phyloP scores from a whole-genome alignment of 1,140 invertebrate species.

The Ceratoteleas bidentatus region DNA sequence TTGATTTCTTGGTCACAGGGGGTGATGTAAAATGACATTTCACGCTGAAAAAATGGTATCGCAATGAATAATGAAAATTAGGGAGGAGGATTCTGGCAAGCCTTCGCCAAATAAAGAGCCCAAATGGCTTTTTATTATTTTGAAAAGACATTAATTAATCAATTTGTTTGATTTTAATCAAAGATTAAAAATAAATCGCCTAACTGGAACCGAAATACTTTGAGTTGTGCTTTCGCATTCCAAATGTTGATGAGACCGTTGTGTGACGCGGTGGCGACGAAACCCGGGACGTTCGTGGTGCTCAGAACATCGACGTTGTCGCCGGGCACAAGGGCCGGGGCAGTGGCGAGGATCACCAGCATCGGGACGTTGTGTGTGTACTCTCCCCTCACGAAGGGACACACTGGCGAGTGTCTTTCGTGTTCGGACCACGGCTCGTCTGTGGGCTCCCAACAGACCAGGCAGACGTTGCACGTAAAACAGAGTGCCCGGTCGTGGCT shows the following conservation, averaged over 20 bases:
- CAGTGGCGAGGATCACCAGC: conserved; percentile 92
- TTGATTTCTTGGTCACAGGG: conserved; percentile 74
- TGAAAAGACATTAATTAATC: too few species aligned
- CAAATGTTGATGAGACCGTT: conserved; percentile 85
- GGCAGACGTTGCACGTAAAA: conserved; percentile 95
- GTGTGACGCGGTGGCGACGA: conserved; percentile 83
- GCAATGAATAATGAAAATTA: not conserved
- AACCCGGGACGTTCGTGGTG: conserved; percentile 84
- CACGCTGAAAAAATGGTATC: conserved; percentile 68
- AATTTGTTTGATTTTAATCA: too few species aligned
- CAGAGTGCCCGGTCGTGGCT: conserved; percentile 97
- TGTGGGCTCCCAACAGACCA: conserved; percentile 97
- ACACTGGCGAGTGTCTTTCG: conserved; percentile 94
- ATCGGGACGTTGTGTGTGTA: conserved; percentile 98
- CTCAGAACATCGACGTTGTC: conserved; percentile 87
- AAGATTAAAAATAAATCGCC: too few species aligned
- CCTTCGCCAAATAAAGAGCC: too few species aligned
- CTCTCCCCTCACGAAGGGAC: conserved; percentile 95
- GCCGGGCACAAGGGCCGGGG: conserved; percentile 86
- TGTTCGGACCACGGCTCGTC: conserved; percentile 98
- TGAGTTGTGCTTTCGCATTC: conserved; percentile 88
- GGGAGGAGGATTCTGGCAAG: too few species aligned
- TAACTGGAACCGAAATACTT: conserved; percentile 70
- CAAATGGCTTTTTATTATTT: too few species aligned
- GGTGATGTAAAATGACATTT: conserved; percentile 77